These are phyloP conservation scores for Cinara cedri DNA, from an alignment of 2,888 invertebrate genomes.

Conservation along the genomic window DNA sequence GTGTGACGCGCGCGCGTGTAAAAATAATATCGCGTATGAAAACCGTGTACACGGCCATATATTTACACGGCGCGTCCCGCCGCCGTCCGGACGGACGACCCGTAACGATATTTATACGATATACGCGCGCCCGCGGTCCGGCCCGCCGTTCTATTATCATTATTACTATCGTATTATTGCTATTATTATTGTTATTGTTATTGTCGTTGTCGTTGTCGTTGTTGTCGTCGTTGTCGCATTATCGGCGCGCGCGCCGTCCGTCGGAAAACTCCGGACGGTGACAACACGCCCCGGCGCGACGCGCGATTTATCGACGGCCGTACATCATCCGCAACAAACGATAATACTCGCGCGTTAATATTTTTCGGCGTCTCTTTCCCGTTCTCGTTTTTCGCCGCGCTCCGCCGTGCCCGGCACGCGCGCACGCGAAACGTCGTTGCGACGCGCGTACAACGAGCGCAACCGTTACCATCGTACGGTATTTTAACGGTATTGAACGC, in stretches of 20 bases:
- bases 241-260: too few species aligned
- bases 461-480: too few species aligned
- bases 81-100: conserved; percentile 50
- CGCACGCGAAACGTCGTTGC: too few species aligned
- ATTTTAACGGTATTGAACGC: conserved; percentile 48
- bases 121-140: too few species aligned
- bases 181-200: conserved; percentile 35
- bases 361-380: conserved; percentile 6
- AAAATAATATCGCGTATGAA: background rate
- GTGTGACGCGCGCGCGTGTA: conserved; percentile 40
- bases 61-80: too few species aligned
- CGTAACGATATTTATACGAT: too few species aligned
- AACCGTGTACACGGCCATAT: conserved; percentile 24
- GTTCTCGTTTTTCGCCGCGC: conserved; percentile 8
- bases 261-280: background rate
- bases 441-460: too few species aligned
- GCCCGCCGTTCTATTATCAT: too few species aligned
- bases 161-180: background rate
- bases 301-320: conserved; percentile 50
- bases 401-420: background rate
- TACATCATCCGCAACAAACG: conserved; percentile 43
- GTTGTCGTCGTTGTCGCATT: conserved; percentile 38
- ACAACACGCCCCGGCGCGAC: conserved; percentile 46
- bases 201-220: conserved; percentile 42
- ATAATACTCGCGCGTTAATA: too few species aligned